phyloP scores from a whole-genome alignment of 2,797 vertebrate species.

The Anisognathus igniventris region DNA sequence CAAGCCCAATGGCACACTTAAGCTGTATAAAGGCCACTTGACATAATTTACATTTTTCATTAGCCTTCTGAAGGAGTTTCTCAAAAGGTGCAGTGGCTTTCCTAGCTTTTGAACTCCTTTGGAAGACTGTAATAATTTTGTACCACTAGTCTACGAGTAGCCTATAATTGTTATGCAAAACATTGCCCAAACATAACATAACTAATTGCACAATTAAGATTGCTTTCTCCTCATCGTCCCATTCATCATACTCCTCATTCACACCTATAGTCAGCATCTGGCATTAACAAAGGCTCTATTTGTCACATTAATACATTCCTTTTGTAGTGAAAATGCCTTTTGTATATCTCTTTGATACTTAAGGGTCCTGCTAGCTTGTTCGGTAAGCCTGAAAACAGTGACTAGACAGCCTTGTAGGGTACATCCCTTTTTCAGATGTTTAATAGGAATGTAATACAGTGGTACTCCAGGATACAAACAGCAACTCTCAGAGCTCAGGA shows the following conservation, averaged over 20 bases:
- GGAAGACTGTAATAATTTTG: not conserved
- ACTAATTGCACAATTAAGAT: slow-evolving; percentile 24
- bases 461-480: not conserved
- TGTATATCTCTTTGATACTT: not conserved
- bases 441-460: not conserved
- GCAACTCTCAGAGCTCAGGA: not conserved
- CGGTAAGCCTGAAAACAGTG: not conserved
- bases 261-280: slow-evolving; percentile 1
- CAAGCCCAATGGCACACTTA: not conserved
- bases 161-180: slow-evolving; percentile 13
- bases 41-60: slow-evolving; percentile 8
- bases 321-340: slow-evolving; percentile 1
- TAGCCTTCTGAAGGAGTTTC: not conserved
- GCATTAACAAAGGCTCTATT: not conserved
- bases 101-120: slow-evolving; percentile 5
- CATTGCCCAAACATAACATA: not conserved
- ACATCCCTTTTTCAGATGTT: not conserved
- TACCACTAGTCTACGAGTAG: not conserved
- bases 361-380: not conserved
- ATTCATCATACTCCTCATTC: not conserved
- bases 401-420: not conserved
- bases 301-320: not conserved
- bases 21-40: not conserved
- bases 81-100: not conserved
- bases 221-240: not conserved